A percentile compares a stretch with the other conserved stretches of the same genome.
phyloP scores from a whole-genome alignment of 2,888 invertebrate species.

The Lochmaea crataegi region DNA sequence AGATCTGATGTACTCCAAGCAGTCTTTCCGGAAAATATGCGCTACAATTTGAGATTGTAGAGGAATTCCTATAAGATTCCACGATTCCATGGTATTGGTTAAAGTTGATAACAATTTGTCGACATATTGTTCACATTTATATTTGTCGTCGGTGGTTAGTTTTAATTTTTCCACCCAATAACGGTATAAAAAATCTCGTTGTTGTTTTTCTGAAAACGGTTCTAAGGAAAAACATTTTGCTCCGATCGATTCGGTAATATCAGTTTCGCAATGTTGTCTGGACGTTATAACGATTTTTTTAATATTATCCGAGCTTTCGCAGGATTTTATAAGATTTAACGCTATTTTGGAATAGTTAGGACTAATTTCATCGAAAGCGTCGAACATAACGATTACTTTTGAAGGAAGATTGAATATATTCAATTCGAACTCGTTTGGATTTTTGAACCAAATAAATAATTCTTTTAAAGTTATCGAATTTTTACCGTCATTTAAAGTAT shows the following conservation, averaged over 20 bases:
- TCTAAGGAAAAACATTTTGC: not conserved
- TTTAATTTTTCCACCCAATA: not conserved
- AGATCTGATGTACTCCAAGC: conserved; percentile 13
- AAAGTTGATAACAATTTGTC: not conserved
- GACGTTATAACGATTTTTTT: conserved; percentile 23
- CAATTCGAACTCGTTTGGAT: conserved; percentile 2
- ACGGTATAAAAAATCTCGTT: not conserved
- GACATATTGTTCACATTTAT: not conserved
- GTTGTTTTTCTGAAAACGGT: not conserved
- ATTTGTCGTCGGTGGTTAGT: not conserved
- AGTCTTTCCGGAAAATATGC: conserved; percentile 20
- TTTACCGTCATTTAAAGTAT: not conserved
- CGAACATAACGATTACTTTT: conserved; percentile 17
- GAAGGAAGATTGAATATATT: not conserved
- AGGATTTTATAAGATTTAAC: conserved; percentile 1
- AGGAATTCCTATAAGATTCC: conserved; percentile 18
- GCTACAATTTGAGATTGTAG: conserved; percentile 25
- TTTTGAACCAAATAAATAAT: not conserved
- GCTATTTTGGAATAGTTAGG: conserved; percentile 19
- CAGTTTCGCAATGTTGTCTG: conserved; percentile 2
- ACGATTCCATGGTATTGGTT: not conserved
- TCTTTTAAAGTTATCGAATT: not conserved
- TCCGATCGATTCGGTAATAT: not conserved
- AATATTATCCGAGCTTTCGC: no score
- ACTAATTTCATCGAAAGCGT: conserved; percentile 30